Evolutionary conservation across 2,888 invertebrate genomes (phyloP), one percentile per base, ranked within the genome.

Genomic region (Folsomia manolachei): DNA sequence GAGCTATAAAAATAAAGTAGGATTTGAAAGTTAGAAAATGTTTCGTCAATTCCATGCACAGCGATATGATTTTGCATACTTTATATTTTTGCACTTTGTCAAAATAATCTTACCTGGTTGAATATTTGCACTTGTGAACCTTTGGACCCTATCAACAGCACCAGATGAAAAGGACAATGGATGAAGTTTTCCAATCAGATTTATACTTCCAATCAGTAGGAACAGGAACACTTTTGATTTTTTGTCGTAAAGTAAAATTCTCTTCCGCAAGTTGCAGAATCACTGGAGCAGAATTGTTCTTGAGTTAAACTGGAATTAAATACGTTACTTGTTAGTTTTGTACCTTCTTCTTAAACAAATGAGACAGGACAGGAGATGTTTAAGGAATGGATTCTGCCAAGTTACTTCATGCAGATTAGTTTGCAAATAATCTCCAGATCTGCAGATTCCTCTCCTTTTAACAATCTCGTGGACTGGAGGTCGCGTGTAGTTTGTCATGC

Each of bases 401-500:
- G 11, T 56, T 56, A 56, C 56, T 56, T n/a, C 11, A 56, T 56
- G 56, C 56, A 56, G n/a, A 56, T 56, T 18, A 56, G 56, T 56
- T 56, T 56, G 56, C 56, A n/a, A 56, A 56, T 56, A 56, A 56
- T 56, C 56, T 19, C 7, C 7, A 7, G 11, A 19, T 39, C 21
- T 7, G 21, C 56, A 56, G 21, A 56, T 56, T 21, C 56, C 21
- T 18, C 7, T 56, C 56, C 56, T 56, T 56, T 56, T 56, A 56
- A 7, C 56, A 56, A 56, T 19, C 56, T 56, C 21, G 7, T 14
- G 56, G 4, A 56, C 4, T 21, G 21, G 56, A 56, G 56, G 56
- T 56, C 56, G 56, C n/a, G 56, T n/a, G 7, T n/a, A 39, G 14
- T 39, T n/a, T n/a, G n/a, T n/a, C n/a, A n/a, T n/a, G n/a, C n/a